A percentile compares a stretch with the other conserved stretches of the same genome.
Conservation (phyloP, 1,140 invertebrate species). For the Panagrolaimus sp. region DNA sequence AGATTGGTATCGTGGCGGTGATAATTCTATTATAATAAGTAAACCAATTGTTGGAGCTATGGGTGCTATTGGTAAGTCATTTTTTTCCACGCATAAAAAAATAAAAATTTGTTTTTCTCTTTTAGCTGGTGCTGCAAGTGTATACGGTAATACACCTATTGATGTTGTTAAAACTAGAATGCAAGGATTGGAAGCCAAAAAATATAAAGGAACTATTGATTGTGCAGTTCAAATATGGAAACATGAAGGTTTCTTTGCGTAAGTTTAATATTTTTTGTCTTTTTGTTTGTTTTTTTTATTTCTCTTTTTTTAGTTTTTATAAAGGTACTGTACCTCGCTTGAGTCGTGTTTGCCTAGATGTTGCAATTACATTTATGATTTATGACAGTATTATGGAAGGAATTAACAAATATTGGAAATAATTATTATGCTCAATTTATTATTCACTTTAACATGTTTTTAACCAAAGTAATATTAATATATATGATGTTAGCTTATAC, state of each 20-base stretch:
- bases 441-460: too few species aligned
- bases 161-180: conserved; percentile 98
- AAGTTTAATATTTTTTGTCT: conserved; percentile 58
- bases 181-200: conserved; percentile 91
- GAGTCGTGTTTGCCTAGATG: conserved; percentile 91
- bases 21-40: conserved; percentile 73
- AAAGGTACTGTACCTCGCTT: conserved; percentile 94
- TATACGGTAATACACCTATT: conserved; percentile 93
- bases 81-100: too few species aligned
- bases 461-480: too few species aligned
- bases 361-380: conserved; percentile 97
- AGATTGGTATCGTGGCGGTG: conserved; percentile 80
- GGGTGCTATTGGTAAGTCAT: conserved; percentile 67
- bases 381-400: conserved; percentile 70
- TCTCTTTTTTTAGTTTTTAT: conserved; percentile 73
- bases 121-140: conserved; percentile 80
- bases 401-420: conserved; percentile 46
- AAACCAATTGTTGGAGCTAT: conserved; percentile 78
- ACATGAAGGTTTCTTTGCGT: conserved; percentile 81
- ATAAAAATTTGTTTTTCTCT: too few species aligned
- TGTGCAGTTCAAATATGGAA: conserved; percentile 83
- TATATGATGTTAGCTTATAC: too few species aligned
- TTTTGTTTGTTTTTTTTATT: conserved; percentile 1
- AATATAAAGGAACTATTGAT: conserved; percentile 90
- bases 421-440: too few species aligned